Evolutionary conservation across 2,888 invertebrate species (phyloP).

Genomic region (Mesorhabditis belari): DNA sequence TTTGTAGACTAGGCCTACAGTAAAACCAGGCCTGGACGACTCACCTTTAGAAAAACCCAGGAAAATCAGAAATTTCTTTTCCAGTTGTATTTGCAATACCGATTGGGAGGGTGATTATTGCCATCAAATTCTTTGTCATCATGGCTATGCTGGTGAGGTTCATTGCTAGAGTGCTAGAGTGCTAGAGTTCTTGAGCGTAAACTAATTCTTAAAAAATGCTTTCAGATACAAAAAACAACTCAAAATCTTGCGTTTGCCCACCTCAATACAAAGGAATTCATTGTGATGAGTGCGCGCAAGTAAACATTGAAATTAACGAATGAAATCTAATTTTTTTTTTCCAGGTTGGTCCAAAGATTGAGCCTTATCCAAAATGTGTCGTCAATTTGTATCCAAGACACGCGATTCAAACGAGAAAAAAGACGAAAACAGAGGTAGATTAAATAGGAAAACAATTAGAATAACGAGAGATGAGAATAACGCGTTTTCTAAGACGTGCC

Average conservation of each 20-base stretch:
- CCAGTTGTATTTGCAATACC: conserved; percentile 38
- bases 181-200: too few species aligned
- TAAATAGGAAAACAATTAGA: not conserved
- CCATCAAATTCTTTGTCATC: conserved; percentile 41
- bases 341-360: not conserved
- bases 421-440: not conserved
- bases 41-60: too few species aligned
- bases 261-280: conserved; percentile 35
- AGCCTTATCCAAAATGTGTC: not conserved
- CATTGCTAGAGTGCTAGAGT: too few species aligned
- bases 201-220: not conserved
- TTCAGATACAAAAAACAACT: conserved; percentile 27
- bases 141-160: conserved; percentile 32
- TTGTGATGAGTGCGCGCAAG: conserved; percentile 35
- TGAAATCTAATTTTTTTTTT: not conserved
- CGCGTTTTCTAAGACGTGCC: too few species aligned
- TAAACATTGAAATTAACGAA: too few species aligned
- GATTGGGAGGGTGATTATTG: conserved; percentile 48
- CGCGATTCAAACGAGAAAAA: not conserved
- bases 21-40: too few species aligned
- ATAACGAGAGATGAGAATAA: too few species aligned
- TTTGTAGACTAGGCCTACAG: too few species aligned
- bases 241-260: conserved; percentile 37
- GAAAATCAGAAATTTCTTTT: too few species aligned
- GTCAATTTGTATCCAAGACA: not conserved